Conservation (phyloP, 2,888 invertebrate genomes). For the Caenorhabditis zanzibari region DNA sequence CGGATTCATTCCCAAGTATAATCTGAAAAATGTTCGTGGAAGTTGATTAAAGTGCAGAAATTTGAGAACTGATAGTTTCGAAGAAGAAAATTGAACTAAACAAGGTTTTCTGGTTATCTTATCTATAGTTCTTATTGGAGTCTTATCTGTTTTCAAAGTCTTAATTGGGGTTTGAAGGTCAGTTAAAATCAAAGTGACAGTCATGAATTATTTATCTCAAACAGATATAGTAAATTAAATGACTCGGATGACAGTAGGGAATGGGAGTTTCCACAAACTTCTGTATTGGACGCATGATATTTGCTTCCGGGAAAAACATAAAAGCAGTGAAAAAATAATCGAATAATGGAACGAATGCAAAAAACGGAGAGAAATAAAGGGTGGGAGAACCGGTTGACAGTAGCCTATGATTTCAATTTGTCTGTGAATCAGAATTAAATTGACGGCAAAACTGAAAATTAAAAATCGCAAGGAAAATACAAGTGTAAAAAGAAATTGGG, state of each 20-base stretch:
- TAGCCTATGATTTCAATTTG: constrained; percentile 25
- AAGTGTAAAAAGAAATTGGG: not conserved
- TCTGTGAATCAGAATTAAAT: constrained; percentile 47
- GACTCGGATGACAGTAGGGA: not conserved
- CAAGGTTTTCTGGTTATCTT: constrained; percentile 14
- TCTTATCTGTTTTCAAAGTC: constrained; percentile 10
- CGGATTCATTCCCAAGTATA: constrained; percentile 27
- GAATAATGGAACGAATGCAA: constrained; percentile 43
- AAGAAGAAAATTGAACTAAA: constrained; percentile 8
- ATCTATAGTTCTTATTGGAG: constrained; percentile 8
- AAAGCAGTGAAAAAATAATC: constrained; percentile 15
- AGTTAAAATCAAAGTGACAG: constrained; percentile 10
- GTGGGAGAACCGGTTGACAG: constrained; percentile 37
- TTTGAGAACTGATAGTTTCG: not conserved
- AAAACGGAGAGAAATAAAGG: not conserved
- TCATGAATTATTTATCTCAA: not conserved
- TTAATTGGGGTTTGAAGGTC: constrained; percentile 34
- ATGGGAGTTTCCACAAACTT: too few relatives aligned
- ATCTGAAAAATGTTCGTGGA: not conserved
- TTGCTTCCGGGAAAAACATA: not conserved
- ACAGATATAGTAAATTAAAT: too few relatives aligned
- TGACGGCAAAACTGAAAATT: constrained; percentile 21
- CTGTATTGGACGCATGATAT: too few relatives aligned
- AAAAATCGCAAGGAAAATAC: not conserved
- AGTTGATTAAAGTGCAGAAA: not conserved